These are phyloP conservation scores for Blera fallax DNA, from an alignment of 2,888 invertebrate genomes.

Conservation along the genomic window DNA sequence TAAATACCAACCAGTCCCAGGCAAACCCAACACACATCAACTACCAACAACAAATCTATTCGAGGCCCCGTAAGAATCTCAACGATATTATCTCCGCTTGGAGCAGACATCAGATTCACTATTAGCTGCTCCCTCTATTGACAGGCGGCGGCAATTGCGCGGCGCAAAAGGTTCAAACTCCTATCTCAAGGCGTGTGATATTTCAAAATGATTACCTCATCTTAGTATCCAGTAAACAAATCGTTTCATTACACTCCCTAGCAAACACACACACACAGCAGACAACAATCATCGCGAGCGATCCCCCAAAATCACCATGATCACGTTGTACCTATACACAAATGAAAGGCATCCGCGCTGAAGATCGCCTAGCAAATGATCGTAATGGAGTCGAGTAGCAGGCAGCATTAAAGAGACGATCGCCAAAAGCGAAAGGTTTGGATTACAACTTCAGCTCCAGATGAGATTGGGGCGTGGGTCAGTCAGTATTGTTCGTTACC, in stretches of 20 bases:
- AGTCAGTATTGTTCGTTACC: conserved; percentile 30
- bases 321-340: conserved; percentile 24
- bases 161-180: conserved; percentile 17
- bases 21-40: conserved; percentile 12
- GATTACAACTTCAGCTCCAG: conserved; percentile 30
- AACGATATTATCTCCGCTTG: conserved; percentile 10
- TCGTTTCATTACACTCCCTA: conserved; percentile 60
- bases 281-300: conserved; percentile 42
- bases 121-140: conserved; percentile 64
- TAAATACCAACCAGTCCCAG: conserved; percentile 25
- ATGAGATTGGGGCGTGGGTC: conserved; percentile 55
- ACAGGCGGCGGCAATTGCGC: background rate
- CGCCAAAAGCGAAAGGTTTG: conserved; percentile 52
- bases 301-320: conserved; percentile 46
- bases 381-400: background rate
- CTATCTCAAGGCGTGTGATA: conserved; percentile 70
- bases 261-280: background rate
- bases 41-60: conserved; percentile 42
- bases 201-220: conserved; percentile 70
- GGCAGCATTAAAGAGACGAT: conserved; percentile 2
- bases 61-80: background rate
- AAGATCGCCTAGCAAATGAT: conserved; percentile 43
- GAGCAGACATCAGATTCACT: conserved; percentile 48
- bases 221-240: conserved; percentile 62
- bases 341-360: conserved; percentile 40